phyloP scores from a whole-genome alignment of 2,113 vertebrate genomes.

The Ctenodactylus gundi region DNA sequence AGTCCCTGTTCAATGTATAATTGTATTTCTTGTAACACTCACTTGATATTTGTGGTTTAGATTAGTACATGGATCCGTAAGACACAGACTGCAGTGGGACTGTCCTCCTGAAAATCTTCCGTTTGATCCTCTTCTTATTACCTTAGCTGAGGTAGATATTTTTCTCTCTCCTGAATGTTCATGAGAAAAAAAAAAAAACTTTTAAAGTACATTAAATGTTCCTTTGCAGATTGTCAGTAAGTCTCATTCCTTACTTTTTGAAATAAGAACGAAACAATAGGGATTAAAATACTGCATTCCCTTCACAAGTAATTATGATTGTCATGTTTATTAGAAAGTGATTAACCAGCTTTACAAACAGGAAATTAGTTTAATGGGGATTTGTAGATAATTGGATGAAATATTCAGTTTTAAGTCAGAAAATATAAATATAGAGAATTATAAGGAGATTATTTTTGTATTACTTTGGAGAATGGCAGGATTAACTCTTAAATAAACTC shows the following conservation, averaged over 20 bases:
- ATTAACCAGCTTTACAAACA: neutral
- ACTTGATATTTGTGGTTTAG: slow-evolving; percentile 75
- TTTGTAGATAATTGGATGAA: slow-evolving; percentile 13
- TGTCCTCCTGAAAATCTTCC: slow-evolving; percentile 83
- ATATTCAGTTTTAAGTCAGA: neutral
- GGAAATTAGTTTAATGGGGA: neutral
- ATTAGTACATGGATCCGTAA: slow-evolving; percentile 89
- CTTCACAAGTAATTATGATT: slow-evolving; percentile 1
- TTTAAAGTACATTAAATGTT: neutral
- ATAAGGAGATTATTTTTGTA: neutral
- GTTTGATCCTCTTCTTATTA: slow-evolving; percentile 89
- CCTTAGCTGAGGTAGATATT: slow-evolving; percentile 86
- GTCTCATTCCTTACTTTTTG: slow-evolving; percentile 23
- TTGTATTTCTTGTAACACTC: neutral
- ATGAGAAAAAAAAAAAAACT: neutral
- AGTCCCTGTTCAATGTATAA: neutral
- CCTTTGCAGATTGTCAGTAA: neutral
- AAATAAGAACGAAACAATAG: neutral
- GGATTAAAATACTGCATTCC: neutral
- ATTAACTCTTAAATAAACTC: neutral
- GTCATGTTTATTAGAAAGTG: neutral
- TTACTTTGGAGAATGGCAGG: neutral
- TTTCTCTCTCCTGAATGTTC: neutral
- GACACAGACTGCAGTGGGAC: slow-evolving; percentile 88
- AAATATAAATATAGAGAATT: neutral